These are phyloP conservation scores for Malurus leucopterus DNA, from an alignment of 2,797 vertebrate species.

Conservation along the genomic window DNA sequence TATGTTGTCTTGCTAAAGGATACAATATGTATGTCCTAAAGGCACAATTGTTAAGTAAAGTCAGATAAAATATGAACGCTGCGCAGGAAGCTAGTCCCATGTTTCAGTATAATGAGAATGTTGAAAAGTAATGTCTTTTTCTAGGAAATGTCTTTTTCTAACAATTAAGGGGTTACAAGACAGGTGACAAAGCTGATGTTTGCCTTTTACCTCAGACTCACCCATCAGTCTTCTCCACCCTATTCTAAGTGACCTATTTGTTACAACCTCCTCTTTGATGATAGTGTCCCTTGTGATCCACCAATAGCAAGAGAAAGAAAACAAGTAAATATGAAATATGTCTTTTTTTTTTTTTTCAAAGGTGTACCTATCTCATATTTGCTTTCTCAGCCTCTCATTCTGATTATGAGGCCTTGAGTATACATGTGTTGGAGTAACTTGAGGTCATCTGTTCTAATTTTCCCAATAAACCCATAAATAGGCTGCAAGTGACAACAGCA, in stretches of 20 bases:
- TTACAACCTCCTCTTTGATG: background rate
- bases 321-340: conserved; percentile 20
- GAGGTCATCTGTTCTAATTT: conserved; percentile 27
- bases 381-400: conserved; percentile 28
- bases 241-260: background rate
- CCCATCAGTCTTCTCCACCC: background rate
- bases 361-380: background rate
- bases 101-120: background rate
- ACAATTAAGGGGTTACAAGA: background rate
- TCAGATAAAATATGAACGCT: background rate
- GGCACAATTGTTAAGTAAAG: background rate
- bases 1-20: background rate
- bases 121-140: background rate
- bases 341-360: background rate
- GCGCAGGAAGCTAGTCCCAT: background rate
- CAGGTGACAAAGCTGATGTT: background rate
- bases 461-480: background rate
- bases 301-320: background rate
- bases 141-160: background rate
- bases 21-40: background rate
- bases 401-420: conserved; percentile 25
- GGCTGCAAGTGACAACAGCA: conserved; percentile 26
- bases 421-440: conserved; percentile 2
- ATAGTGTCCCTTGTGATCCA: background rate
- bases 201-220: conserved; percentile 2